Evolutionary conservation across 2,888 invertebrate species (phyloP).

Genomic region (Oxycera nigricornis): DNA sequence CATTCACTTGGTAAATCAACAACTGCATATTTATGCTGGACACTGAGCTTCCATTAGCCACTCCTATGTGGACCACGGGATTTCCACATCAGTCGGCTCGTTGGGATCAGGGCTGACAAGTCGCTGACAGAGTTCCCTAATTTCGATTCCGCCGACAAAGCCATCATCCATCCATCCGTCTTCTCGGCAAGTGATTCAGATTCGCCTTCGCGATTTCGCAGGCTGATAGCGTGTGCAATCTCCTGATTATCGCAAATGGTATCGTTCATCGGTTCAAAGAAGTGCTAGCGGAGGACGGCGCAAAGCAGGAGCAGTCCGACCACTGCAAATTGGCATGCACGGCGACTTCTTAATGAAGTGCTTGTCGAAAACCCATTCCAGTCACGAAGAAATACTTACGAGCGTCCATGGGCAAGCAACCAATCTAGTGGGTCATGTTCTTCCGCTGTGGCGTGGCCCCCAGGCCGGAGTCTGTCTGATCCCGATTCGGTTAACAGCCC

Average conservation of each 20-base stretch:
- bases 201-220: background rate
- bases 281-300: background rate
- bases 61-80: no score
- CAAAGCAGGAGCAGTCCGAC: conserved; percentile 16
- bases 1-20: no score
- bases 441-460: background rate
- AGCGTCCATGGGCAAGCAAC: background rate
- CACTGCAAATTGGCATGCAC: conserved; percentile 32
- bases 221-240: conserved; percentile 14
- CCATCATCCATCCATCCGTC: background rate
- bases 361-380: conserved; percentile 22
- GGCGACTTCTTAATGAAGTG: conserved; percentile 26
- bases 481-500: background rate
- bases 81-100: no score
- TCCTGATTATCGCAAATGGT: conserved; percentile 24
- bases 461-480: background rate
- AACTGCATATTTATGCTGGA: no score
- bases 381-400: conserved; percentile 22
- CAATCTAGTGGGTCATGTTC: background rate
- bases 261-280: conserved; percentile 26
- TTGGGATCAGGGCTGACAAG: background rate
- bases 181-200: background rate
- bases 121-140: background rate
- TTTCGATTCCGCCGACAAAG: conserved; percentile 3
- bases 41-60: no score